Evolutionary conservation across 2,113 vertebrate species (phyloP), one percentile per base, ranked within the genome.

Genomic region (Hyaena hyaena): DNA sequence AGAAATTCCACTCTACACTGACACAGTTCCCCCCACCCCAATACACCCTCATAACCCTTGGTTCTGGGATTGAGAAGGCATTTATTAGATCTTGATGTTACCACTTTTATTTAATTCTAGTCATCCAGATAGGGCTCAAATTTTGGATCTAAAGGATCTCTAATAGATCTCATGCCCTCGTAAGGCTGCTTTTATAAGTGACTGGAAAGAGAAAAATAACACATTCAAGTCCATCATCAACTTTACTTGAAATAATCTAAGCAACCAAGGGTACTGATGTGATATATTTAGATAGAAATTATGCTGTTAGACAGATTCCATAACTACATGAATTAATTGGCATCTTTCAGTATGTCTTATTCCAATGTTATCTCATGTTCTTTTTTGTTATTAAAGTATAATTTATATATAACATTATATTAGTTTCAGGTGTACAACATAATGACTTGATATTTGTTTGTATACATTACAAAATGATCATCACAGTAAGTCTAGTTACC

Each of bases 221-320:
- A 88, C 23, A 76, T 88, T 94, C 31, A 84, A 93, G 50, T 39
- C 66, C 28, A 55, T 88, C 69, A n/a, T 83, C 48, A 87, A 94
- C 55, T 50, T 89, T 85, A 95, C 4, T 93, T 96, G 73, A 97
- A 97, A 88, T 84, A 61, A 91, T 73, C 55, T 92, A 95, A 96
- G 45, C 11, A 48, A 87, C 63, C 71, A 71, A 95, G 17, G 45
- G 10, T 65, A 93, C 39, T 55, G 4, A 88, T 95, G 15, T 92
- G 26, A 90, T 23, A 71, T 17, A 14, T 92, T 95, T 85, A 68
- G 50, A 89, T 95, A 82, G 45, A 93, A 94, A 66, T 58, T 35
- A 81, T 2, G 39, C 28, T 53, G 79, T 94, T 88, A 92, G 23
- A 90, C 8, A 94, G n/a, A 81, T 74, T 83, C 48, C 39, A 33